phyloP scores from a whole-genome alignment of 2,797 vertebrate species.

The Coregonus suidteri region DNA sequence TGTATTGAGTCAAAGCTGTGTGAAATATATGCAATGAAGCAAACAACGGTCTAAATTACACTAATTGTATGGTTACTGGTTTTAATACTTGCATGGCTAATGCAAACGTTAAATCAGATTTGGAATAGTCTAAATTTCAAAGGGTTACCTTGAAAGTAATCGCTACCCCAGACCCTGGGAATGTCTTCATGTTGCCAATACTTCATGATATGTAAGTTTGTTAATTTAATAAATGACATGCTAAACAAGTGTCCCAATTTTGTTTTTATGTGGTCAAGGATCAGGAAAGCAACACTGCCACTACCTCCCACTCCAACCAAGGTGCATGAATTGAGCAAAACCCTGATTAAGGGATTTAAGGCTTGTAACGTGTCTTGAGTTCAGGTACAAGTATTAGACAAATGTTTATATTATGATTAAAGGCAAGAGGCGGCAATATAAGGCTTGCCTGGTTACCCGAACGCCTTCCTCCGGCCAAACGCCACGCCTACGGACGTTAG shows the following conservation, averaged over 20 bases:
- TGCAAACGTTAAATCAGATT: neutral
- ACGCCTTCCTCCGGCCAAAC: too few species aligned
- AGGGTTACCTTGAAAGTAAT: slow-evolving; percentile 9
- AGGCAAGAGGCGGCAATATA: neutral
- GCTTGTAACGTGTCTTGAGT: too few species aligned
- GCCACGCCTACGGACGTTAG: too few species aligned
- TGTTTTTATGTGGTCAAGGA: neutral
- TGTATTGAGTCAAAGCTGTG: slow-evolving; percentile 29
- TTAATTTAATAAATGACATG: slow-evolving; percentile 48
- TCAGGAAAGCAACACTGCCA: neutral
- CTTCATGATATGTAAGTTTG: neutral
- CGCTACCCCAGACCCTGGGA: slow-evolving; percentile 4
- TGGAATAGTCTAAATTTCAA: neutral
- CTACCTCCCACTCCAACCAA: too few species aligned
- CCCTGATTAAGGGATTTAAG: too few species aligned
- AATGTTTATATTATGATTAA: neutral
- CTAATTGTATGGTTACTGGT: slow-evolving; percentile 9
- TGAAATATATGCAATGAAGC: slow-evolving; percentile 1
- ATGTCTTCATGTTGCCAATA: neutral
- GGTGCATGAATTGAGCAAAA: too few species aligned
- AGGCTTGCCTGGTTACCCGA: too few species aligned
- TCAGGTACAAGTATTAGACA: too few species aligned
- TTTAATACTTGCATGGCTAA: slow-evolving; percentile 20
- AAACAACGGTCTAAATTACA: neutral
- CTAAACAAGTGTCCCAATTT: neutral